Conservation (phyloP, 1,140 invertebrate species). For the Halyomorpha halys region DNA sequence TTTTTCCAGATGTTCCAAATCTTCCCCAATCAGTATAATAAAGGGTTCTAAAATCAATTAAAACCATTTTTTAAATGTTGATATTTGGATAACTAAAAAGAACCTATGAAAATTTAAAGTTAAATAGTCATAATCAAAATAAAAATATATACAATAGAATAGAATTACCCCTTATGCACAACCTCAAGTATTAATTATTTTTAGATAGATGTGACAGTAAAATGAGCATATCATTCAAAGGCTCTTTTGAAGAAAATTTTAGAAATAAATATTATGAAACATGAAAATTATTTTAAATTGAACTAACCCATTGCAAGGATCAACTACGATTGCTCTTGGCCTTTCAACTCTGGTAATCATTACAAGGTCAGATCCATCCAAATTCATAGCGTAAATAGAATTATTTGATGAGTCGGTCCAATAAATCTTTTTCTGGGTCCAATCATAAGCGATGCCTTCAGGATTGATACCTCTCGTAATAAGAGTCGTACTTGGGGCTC, state of each 20-base stretch:
- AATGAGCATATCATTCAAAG: neutral
- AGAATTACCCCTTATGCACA: too few species aligned
- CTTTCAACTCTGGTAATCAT: constrained; percentile 88
- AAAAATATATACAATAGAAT: too few species aligned
- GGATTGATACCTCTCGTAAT: constrained; percentile 78
- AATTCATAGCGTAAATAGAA: constrained; percentile 90
- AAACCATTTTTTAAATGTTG: too few species aligned
- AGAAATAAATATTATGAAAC: too few species aligned
- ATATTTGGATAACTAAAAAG: too few species aligned
- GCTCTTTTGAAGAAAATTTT: neutral
- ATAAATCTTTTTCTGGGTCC: constrained; percentile 93
- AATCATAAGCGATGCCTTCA: constrained; percentile 93
- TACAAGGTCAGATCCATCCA: constrained; percentile 76
- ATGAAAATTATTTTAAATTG: neutral
- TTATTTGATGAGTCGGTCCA: constrained; percentile 94
- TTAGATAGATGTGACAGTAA: too few species aligned
- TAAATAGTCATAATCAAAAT: too few species aligned
- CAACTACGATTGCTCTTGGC: constrained; percentile 88
- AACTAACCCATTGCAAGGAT: constrained; percentile 82
- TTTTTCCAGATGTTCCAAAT: constrained; percentile 85
- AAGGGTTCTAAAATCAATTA: constrained; percentile 44
- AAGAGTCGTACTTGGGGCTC: constrained; percentile 57
- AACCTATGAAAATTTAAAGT: too few species aligned
- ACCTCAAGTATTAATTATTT: too few species aligned
- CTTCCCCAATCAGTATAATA: constrained; percentile 92